A percentile compares a stretch with the other conserved stretches of the same genome.
Conservation (phyloP, 2,888 invertebrate species). For the Apodemia mormo region DNA sequence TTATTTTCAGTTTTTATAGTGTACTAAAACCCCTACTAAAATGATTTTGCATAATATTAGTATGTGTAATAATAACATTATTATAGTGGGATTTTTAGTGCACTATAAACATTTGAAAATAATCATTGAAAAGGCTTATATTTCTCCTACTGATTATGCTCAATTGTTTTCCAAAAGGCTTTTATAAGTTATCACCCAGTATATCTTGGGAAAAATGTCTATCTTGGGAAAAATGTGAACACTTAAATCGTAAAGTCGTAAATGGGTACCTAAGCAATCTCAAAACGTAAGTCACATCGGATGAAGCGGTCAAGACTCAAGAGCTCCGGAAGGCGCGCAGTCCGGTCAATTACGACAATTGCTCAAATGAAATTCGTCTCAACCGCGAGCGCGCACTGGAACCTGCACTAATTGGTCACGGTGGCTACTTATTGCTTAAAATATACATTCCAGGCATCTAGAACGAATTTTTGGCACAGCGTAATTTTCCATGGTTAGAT, state of each 20-base stretch:
- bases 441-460: slow-evolving; percentile 30
- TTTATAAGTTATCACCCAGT: too few relatives aligned
- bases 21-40: too few relatives aligned
- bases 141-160: too few relatives aligned
- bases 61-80: too few relatives aligned
- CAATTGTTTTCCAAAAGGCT: too few relatives aligned
- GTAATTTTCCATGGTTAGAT: neutral
- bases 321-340: slow-evolving; percentile 69
- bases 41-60: too few relatives aligned
- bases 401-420: slow-evolving; percentile 75
- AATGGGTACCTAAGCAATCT: neutral
- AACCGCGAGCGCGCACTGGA: slow-evolving; percentile 51
- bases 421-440: slow-evolving; percentile 67
- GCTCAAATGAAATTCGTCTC: slow-evolving; percentile 78
- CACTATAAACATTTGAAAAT: too few relatives aligned
- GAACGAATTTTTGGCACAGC: slow-evolving; percentile 20
- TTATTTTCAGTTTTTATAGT: too few relatives aligned
- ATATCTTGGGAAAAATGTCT: too few relatives aligned
- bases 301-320: slow-evolving; percentile 27
- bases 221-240: too few relatives aligned
- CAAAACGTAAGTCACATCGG: neutral
- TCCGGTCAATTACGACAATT: slow-evolving; percentile 77
- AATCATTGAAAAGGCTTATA: too few relatives aligned
- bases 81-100: too few relatives aligned
- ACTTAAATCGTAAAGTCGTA: neutral